phyloP scores from a whole-genome alignment of 1,140 invertebrate genomes.

The Sminthurinus signatus region DNA sequence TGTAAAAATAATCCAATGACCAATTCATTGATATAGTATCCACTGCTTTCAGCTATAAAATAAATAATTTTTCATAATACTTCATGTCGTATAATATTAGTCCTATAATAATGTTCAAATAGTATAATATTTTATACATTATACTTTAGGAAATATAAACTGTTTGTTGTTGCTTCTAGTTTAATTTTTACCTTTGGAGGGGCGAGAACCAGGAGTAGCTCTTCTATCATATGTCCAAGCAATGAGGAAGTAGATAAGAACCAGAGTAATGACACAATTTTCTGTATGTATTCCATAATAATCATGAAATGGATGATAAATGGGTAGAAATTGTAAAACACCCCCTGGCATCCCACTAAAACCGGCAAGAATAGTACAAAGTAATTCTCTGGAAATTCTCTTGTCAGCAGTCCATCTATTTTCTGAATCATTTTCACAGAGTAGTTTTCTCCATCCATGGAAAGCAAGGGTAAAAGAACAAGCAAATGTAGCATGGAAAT shows the following conservation, averaged over 20 bases:
- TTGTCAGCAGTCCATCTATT: constrained; percentile 51
- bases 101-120: background rate
- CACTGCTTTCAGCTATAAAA: constrained; percentile 13
- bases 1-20: constrained; percentile 46
- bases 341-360: constrained; percentile 63
- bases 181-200: constrained; percentile 6
- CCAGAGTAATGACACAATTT: constrained; percentile 57
- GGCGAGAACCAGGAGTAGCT: constrained; percentile 36
- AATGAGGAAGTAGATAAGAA: constrained; percentile 53
- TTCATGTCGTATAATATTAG: background rate
- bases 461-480: constrained; percentile 65
- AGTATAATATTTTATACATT: constrained; percentile 1
- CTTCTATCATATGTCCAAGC: constrained; percentile 53
- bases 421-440: constrained; percentile 49
- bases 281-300: constrained; percentile 60
- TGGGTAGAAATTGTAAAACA: constrained; percentile 59
- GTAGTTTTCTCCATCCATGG: constrained; percentile 51
- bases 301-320: constrained; percentile 71
- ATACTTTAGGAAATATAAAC: background rate
- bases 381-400: constrained; percentile 54
- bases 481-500: constrained; percentile 69
- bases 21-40: constrained; percentile 39
- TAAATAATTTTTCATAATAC: too few species aligned
- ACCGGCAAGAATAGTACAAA: constrained; percentile 53
- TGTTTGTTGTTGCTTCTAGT: too few species aligned